Evolutionary conservation across 2,113 vertebrate genomes (phyloP).

Genomic region (Tyto alba): DNA sequence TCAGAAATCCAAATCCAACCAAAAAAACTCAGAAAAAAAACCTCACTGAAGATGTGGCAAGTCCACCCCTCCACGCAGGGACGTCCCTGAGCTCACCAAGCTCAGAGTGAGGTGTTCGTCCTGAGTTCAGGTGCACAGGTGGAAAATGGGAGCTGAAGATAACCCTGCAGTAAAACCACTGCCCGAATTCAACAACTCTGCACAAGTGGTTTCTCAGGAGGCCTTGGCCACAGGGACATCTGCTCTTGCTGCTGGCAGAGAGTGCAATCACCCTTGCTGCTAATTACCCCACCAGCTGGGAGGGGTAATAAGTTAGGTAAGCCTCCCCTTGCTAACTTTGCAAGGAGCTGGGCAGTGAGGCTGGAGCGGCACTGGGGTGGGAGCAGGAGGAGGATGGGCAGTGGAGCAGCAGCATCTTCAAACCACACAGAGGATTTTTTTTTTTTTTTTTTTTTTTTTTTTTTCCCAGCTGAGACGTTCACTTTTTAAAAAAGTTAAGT

Average conservation of each 20-base stretch:
- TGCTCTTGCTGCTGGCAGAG: neutral
- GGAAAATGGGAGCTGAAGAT: neutral
- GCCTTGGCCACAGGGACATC: accelerated
- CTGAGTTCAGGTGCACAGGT: accelerated
- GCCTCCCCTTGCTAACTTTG: accelerated
- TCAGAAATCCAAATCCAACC: neutral
- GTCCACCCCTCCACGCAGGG: neutral
- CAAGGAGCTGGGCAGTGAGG: accelerated
- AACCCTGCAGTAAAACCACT: neutral
- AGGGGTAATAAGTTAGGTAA: neutral
- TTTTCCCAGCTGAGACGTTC: neutral
- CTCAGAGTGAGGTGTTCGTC: neutral
- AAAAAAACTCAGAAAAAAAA: neutral
- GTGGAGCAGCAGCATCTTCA: neutral
- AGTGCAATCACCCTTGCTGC: neutral
- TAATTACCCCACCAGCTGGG: neutral
- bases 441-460: neutral
- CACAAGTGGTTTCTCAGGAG: neutral
- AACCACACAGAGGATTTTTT: accelerated
- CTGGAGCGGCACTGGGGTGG: accelerated
- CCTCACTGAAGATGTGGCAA: neutral
- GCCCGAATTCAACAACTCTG: neutral
- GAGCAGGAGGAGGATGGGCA: neutral
- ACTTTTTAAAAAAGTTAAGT: accelerated
- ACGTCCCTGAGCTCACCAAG: accelerated